Conservation (phyloP, 2,888 invertebrate species). For the Drosophila picticornis region DNA sequence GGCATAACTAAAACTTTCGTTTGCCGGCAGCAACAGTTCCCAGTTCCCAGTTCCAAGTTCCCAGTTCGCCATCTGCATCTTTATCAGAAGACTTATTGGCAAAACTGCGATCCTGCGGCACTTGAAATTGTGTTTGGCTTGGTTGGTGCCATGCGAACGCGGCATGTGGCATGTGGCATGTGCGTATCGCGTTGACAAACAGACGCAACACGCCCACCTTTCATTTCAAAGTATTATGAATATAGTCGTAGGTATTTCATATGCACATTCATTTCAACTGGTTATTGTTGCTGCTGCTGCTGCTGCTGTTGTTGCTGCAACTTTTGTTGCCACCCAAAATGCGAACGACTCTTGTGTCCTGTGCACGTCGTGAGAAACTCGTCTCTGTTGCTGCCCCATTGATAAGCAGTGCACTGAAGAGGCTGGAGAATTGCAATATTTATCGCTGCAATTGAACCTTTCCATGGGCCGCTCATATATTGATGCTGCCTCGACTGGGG, state of each 20-base stretch:
- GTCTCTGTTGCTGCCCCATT: conserved; percentile 26
- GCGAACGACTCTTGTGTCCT: conserved; percentile 49
- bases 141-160: conserved; percentile 35
- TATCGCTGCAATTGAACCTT: conserved; percentile 76
- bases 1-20: conserved; percentile 41
- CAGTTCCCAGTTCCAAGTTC: conserved; percentile 1
- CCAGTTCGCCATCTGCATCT: conserved; percentile 12
- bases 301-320: conserved; percentile 13
- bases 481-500: conserved; percentile 39
- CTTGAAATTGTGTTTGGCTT: neutral
- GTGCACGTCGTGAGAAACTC: conserved; percentile 51
- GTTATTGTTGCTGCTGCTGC: conserved; percentile 10
- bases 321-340: conserved; percentile 60
- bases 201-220: conserved; percentile 52
- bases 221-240: conserved; percentile 22
- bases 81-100: conserved; percentile 48
- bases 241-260: conserved; percentile 38
- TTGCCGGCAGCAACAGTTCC: conserved; percentile 31
- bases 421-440: conserved; percentile 64
- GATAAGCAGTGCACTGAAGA: conserved; percentile 41
- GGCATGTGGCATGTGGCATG: conserved; percentile 2
- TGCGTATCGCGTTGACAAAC: conserved; percentile 41
- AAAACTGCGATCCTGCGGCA: conserved; percentile 37
- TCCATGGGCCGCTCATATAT: conserved; percentile 55
- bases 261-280: conserved; percentile 31